Percentiles rank a stretch among this genome's conserved stretches.
These are phyloP conservation scores for Ethmia dodecea DNA, from an alignment of 2,888 invertebrate genomes.

Conservation along the genomic window DNA sequence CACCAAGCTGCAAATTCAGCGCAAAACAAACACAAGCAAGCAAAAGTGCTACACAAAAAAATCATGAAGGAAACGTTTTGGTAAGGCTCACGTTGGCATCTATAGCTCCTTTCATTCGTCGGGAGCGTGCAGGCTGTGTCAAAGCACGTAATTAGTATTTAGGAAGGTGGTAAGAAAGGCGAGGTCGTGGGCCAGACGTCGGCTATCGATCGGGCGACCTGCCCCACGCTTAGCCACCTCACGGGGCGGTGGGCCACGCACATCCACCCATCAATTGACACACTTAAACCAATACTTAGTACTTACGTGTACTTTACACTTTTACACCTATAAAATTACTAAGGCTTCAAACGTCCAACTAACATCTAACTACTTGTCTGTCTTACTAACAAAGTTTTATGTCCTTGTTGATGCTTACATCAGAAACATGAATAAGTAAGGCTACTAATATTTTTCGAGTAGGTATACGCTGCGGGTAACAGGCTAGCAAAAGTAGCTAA, in stretches of 20 bases:
- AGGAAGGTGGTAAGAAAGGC: conserved; percentile 78
- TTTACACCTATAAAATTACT: too few relatives aligned
- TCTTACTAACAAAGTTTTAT: too few relatives aligned
- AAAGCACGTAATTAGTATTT: conserved; percentile 79
- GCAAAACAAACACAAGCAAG: conserved; percentile 8
- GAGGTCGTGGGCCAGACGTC: conserved; percentile 80
- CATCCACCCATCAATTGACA: conserved; percentile 76
- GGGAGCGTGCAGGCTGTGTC: conserved; percentile 68
- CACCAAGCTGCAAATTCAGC: too few relatives aligned
- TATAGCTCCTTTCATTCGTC: conserved; percentile 68
- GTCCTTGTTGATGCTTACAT: too few relatives aligned
- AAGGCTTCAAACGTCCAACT: too few relatives aligned
- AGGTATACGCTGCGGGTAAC: too few relatives aligned
- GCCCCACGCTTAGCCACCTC: conserved; percentile 62
- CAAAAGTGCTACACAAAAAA: conserved; percentile 46
- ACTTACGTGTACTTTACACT: too few relatives aligned
- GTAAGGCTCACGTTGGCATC: conserved; percentile 61
- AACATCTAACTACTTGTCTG: too few relatives aligned
- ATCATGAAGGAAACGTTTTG: conserved; percentile 44
- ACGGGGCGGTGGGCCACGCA: conserved; percentile 61
- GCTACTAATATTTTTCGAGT: too few relatives aligned
- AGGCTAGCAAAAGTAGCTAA: conserved; percentile 48
- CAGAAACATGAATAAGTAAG: too few relatives aligned
- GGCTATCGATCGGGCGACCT: conserved; percentile 82
- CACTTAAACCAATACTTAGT: conserved; percentile 36